A percentile compares a stretch with the other conserved stretches of the same genome.
Evolutionary conservation across 1,140 invertebrate genomes (phyloP).

Genomic region (Whitmania pigra): DNA sequence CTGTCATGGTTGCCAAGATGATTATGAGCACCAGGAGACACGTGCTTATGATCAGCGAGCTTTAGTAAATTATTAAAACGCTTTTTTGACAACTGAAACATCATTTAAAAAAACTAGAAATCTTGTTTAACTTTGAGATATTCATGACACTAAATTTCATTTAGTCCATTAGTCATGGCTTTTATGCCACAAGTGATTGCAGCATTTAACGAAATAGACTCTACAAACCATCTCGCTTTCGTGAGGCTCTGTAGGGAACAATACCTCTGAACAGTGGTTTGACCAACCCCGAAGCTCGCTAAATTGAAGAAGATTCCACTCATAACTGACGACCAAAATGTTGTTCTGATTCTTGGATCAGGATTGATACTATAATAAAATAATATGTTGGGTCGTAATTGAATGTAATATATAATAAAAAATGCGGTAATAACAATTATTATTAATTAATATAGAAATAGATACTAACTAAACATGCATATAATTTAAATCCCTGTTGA

Average conservation of each 20-base stretch:
- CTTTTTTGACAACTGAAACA: too few species aligned
- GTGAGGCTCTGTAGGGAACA: constrained; percentile 13
- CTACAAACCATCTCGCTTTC: constrained; percentile 18
- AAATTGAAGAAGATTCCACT: constrained; percentile 1
- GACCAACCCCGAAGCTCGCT: constrained; percentile 12
- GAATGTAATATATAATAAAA: too few species aligned
- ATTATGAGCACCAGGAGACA: background rate
- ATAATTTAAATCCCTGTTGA: background rate
- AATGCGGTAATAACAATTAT: too few species aligned
- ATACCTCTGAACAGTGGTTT: constrained; percentile 19
- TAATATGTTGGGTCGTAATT: too few species aligned
- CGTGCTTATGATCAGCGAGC: constrained; percentile 14
- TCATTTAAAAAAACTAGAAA: too few species aligned
- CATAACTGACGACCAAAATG: constrained; percentile 12
- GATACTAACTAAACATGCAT: too few species aligned
- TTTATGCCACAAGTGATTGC: too few species aligned
- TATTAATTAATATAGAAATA: too few species aligned
- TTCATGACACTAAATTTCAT: too few species aligned
- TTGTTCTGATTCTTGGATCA: constrained; percentile 7
- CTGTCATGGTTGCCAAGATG: constrained; percentile 10
- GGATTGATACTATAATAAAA: constrained; percentile 13
- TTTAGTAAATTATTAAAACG: background rate
- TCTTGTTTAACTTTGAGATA: too few species aligned
- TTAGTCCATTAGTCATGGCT: too few species aligned
- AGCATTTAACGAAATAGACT: background rate